A percentile compares a stretch with the other conserved stretches of the same genome.
Conservation (phyloP, 2,113 vertebrate species). For the Oenanthe melanoleuca region DNA sequence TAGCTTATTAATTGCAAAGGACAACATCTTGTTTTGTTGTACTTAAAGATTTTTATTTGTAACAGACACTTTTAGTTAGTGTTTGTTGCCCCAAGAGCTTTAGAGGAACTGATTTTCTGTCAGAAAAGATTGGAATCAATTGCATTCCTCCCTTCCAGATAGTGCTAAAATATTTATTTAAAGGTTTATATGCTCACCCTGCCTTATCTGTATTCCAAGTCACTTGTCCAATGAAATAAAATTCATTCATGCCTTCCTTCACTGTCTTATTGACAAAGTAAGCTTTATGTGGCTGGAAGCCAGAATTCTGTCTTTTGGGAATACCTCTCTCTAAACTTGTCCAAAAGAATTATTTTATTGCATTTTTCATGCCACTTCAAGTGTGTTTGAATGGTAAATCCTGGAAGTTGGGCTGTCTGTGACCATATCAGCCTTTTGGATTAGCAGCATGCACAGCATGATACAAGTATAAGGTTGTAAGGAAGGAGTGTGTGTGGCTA, state of each 20-base stretch:
- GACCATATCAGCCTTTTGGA: background rate
- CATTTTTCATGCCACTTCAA: slow-evolving; percentile 59
- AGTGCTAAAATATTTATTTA: slow-evolving; percentile 86
- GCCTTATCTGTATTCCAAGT: slow-evolving; percentile 85
- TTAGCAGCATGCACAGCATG: background rate
- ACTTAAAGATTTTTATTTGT: slow-evolving; percentile 74
- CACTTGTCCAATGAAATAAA: slow-evolving; percentile 88
- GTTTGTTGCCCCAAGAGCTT: slow-evolving; percentile 80
- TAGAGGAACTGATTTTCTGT: slow-evolving; percentile 92
- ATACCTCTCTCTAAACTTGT: slow-evolving; percentile 80
- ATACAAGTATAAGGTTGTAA: background rate
- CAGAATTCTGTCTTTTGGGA: slow-evolving; percentile 79
- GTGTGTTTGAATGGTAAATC: slow-evolving; percentile 61
- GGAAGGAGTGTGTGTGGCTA: background rate
- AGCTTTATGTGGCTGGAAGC: slow-evolving; percentile 82
- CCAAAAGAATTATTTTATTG: slow-evolving; percentile 77
- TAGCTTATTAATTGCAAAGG: slow-evolving; percentile 38
- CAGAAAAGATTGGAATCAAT: slow-evolving; percentile 88
- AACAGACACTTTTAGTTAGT: slow-evolving; percentile 68
- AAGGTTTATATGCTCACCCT: slow-evolving; percentile 84
- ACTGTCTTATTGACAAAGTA: slow-evolving; percentile 86
- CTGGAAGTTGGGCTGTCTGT: background rate
- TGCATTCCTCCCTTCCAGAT: slow-evolving; percentile 77
- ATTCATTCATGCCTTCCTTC: slow-evolving; percentile 82
- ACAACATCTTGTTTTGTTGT: slow-evolving; percentile 65